phyloP scores from a whole-genome alignment of 2,888 invertebrate species.

The Cybosia mesomella region DNA sequence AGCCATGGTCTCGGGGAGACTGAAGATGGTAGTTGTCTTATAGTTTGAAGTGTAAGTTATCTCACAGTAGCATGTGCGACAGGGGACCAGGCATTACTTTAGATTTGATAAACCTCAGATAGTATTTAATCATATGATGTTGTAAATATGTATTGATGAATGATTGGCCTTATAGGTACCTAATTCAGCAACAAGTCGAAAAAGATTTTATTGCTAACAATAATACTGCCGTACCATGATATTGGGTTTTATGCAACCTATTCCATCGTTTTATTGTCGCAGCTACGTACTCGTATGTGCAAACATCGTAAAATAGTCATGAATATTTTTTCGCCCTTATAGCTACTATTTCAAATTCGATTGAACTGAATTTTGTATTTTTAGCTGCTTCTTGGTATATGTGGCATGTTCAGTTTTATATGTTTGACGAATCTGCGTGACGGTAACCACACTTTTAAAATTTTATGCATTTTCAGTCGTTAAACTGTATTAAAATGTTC shows the following conservation, averaged over 20 bases:
- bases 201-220: no score
- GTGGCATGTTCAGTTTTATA: constrained; percentile 41
- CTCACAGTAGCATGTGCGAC: no score
- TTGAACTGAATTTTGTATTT: constrained; percentile 33
- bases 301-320: constrained; percentile 7
- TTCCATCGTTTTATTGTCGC: neutral
- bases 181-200: neutral
- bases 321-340: constrained; percentile 21
- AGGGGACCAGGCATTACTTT: no score
- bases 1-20: no score
- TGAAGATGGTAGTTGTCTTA: no score
- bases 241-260: neutral
- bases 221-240: neutral
- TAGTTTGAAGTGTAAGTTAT: no score
- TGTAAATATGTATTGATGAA: neutral
- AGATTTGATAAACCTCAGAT: no score
- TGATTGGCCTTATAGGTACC: neutral
- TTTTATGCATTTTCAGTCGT: constrained; percentile 41
- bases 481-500: constrained; percentile 27
- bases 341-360: constrained; percentile 26
- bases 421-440: constrained; percentile 32
- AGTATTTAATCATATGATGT: neutral
- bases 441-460: constrained; percentile 32
- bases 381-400: constrained; percentile 18
- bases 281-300: neutral